Conservation (phyloP, 1,140 invertebrate species). For the Prorops nasuta region DNA sequence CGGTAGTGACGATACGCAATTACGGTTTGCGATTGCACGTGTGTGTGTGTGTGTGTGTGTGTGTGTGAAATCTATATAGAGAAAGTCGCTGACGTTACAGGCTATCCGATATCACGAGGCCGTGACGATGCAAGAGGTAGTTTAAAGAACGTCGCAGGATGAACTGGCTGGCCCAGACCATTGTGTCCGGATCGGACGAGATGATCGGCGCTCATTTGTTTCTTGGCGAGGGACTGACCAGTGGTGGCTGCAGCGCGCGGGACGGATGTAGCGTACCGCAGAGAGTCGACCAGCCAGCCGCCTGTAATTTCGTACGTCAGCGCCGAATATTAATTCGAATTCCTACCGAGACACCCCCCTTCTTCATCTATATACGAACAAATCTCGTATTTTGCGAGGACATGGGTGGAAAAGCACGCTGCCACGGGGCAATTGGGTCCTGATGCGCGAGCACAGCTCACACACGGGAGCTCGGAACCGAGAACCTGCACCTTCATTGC, state of each 20-base stretch:
- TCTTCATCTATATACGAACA: too few species aligned
- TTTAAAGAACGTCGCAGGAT: slow-evolving; percentile 22
- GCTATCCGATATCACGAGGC: slow-evolving; percentile 26
- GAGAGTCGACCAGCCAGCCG: slow-evolving; percentile 7
- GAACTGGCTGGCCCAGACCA: slow-evolving; percentile 29
- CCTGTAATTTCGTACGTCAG: slow-evolving; percentile 54
- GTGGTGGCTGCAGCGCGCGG: slow-evolving; percentile 1
- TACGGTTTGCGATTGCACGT: too few species aligned
- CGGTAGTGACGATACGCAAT: too few species aligned
- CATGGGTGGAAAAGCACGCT: too few species aligned
- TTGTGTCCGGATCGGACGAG: slow-evolving; percentile 45
- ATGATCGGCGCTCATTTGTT: slow-evolving; percentile 53
- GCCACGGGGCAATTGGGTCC: too few species aligned
- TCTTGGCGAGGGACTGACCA: slow-evolving; percentile 38
- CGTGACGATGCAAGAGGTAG: slow-evolving; percentile 12
- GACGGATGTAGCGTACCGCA: slow-evolving; percentile 1
- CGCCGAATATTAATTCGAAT: slow-evolving; percentile 59
- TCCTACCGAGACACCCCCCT: slow-evolving; percentile 40
- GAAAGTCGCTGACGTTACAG: slow-evolving; percentile 1
- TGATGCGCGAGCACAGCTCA: too few species aligned
- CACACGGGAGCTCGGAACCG: too few species aligned
- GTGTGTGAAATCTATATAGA: neutral
- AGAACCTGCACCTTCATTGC: too few species aligned
- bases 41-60: too few species aligned
- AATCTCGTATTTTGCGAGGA: too few species aligned